Conservation (phyloP, 2,888 invertebrate species). For the Flabesymbios commensalis region DNA sequence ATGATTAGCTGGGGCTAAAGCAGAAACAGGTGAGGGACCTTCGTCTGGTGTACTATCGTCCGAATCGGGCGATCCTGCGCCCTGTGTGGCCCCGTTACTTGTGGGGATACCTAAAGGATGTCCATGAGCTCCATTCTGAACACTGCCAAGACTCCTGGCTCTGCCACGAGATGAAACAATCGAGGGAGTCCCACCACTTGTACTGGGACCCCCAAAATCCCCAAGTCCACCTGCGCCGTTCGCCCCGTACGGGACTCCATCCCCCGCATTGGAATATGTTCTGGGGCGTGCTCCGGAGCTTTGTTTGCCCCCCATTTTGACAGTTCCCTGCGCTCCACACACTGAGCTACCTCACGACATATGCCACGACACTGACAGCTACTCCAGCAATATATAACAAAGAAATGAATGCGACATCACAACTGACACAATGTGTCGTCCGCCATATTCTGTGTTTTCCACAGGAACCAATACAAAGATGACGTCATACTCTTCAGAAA, state of each 20-base stretch:
- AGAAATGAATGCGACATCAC: too few species aligned
- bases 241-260: not conserved
- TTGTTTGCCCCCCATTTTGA: slow-evolving; percentile 3
- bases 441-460: too few species aligned
- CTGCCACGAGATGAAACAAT: slow-evolving; percentile 18
- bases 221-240: not conserved
- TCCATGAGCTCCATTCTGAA: slow-evolving; percentile 34
- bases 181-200: too few species aligned
- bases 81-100: slow-evolving; percentile 42
- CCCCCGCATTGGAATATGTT: slow-evolving; percentile 3
- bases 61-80: slow-evolving; percentile 48
- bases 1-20: too few species aligned
- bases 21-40: slow-evolving; percentile 18
- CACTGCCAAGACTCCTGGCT: slow-evolving; percentile 53
- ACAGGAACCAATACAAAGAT: too few species aligned
- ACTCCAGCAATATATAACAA: too few species aligned
- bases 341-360: too few species aligned
- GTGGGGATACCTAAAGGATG: slow-evolving; percentile 48
- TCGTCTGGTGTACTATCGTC: slow-evolving; percentile 59
- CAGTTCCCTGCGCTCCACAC: too few species aligned
- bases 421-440: too few species aligned
- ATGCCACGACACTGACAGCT: too few species aligned
- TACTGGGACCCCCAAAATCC: not conserved
- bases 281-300: not conserved
- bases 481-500: too few species aligned